A percentile compares a stretch with the other conserved stretches of the same genome.
Evolutionary conservation across 1,140 invertebrate genomes (phyloP).

Genomic region (Dryas iulia): DNA sequence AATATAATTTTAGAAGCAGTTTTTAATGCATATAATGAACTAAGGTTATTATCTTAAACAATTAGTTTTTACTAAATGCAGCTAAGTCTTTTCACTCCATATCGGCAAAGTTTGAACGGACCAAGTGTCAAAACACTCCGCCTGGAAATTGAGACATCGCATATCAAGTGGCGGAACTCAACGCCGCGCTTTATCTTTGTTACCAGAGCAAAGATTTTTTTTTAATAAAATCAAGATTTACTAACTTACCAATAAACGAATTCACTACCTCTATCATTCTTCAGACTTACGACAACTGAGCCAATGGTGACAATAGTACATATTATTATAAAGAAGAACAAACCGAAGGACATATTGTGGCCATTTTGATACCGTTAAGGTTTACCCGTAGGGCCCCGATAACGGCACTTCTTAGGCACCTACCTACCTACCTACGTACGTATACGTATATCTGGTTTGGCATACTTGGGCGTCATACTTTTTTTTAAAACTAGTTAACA

Average conservation of each 20-base stretch:
- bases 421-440: no score
- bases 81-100: no score
- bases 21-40: background rate
- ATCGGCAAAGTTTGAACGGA: no score
- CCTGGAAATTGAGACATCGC: no score
- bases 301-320: background rate
- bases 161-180: no score
- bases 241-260: no score
- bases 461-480: conserved; percentile 21
- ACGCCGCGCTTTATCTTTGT: no score
- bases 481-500: conserved; percentile 28
- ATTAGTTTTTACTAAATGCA: no score
- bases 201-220: no score
- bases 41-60: background rate
- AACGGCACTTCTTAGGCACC: conserved; percentile 30
- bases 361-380: conserved; percentile 34
- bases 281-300: background rate
- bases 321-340: background rate
- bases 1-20: background rate
- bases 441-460: conserved; percentile 27
- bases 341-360: conserved; percentile 15
- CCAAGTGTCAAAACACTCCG: no score
- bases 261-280: background rate
- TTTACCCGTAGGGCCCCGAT: conserved; percentile 44
- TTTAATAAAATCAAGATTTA: no score